Evolutionary conservation across 2,113 vertebrate species (phyloP).

Genomic region (Origma solitaria): DNA sequence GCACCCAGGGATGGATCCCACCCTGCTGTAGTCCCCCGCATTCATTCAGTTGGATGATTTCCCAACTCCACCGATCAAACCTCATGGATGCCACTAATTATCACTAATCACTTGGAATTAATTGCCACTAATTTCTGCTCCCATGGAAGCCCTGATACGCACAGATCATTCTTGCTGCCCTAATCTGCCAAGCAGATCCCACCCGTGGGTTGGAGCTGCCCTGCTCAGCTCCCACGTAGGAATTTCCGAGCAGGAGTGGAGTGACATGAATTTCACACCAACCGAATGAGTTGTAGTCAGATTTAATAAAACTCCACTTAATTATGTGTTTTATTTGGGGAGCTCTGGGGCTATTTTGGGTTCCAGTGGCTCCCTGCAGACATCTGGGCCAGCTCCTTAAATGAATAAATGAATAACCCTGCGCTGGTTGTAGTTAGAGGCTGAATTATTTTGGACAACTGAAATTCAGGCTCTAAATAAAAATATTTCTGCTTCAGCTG

Average conservation of each 20-base stretch:
- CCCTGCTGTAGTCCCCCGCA: background rate
- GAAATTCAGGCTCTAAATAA: background rate
- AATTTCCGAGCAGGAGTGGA: background rate
- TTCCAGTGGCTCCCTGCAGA: background rate
- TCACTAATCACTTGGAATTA: background rate
- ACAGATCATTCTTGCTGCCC: background rate
- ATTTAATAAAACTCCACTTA: background rate
- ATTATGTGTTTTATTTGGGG: background rate
- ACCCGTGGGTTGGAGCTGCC: background rate
- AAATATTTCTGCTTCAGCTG: background rate
- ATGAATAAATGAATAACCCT: background rate
- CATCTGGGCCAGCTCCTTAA: background rate
- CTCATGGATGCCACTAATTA: fast-evolving
- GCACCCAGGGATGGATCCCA: fast-evolving
- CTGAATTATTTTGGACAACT: background rate
- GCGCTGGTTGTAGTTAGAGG: background rate
- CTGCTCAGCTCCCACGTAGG: fast-evolving
- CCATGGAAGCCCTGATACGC: fast-evolving
- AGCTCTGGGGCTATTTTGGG: background rate
- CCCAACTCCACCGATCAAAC: background rate
- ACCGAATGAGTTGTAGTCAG: background rate
- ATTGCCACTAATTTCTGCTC: background rate
- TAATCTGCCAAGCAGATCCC: background rate
- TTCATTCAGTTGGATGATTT: background rate
- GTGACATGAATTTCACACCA: background rate